phyloP scores from a whole-genome alignment of 2,888 invertebrate species.

The Doris montereyensis region DNA sequence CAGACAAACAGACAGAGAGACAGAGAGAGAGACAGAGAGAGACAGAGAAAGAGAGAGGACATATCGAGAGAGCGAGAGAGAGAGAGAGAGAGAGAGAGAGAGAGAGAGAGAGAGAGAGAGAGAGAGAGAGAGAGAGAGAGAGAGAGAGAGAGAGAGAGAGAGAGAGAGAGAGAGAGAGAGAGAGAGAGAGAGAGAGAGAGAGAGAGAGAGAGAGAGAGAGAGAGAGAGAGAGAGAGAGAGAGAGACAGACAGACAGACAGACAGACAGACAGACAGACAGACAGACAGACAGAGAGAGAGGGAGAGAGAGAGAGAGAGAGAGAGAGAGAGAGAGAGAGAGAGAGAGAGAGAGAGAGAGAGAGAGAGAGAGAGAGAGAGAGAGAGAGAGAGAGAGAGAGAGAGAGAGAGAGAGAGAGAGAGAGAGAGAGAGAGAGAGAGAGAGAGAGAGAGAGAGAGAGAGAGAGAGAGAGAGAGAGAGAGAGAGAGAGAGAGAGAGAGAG shows the following conservation, averaged over 20 bases:
- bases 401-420: background rate
- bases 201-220: background rate
- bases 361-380: background rate
- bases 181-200: too few relatives aligned
- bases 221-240: background rate
- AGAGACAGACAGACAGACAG: background rate
- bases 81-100: conserved; percentile 36
- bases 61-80: conserved; percentile 34
- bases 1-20: conserved; percentile 29
- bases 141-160: conserved; percentile 16
- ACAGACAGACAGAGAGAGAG: background rate
- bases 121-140: background rate
- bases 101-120: conserved; percentile 34
- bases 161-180: too few relatives aligned
- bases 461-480: background rate
- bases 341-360: background rate
- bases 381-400: background rate
- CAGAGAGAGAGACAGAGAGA: conserved; percentile 27
- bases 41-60: conserved; percentile 2
- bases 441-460: background rate
- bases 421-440: background rate
- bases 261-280: background rate
- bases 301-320: background rate
- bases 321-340: background rate
- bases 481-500: background rate